Conservation (phyloP, 92 coral and sea anemone genomes). For the Epizoanthus scotinus region DNA sequence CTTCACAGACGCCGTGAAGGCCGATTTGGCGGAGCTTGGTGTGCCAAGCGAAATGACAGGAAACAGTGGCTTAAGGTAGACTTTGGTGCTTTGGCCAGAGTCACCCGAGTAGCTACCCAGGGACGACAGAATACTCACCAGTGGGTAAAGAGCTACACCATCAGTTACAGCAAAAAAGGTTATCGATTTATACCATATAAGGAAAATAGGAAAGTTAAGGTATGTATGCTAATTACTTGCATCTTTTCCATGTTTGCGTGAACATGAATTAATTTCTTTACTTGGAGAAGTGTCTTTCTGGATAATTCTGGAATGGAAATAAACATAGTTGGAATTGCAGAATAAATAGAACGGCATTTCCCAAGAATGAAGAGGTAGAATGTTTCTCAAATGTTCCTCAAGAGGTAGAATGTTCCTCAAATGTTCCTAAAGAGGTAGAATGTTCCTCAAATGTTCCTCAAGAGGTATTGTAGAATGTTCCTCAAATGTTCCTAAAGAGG, state of each 20-base stretch:
- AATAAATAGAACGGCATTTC: too few species aligned
- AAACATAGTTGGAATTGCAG: too few species aligned
- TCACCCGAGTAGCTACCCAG: constrained; percentile 27
- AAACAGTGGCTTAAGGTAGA: constrained; percentile 33
- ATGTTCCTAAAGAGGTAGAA: too few species aligned
- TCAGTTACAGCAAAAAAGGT: constrained; percentile 39
- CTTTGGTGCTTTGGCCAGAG: constrained; percentile 31
- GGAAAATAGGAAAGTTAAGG: constrained; percentile 24
- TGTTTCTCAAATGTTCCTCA: too few species aligned
- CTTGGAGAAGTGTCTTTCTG: not conserved
- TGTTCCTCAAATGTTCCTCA: too few species aligned
- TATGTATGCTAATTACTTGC: not conserved
- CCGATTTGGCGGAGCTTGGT: constrained; percentile 39
- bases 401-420: too few species aligned
- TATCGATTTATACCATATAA: constrained; percentile 4
- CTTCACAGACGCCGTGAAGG: constrained; percentile 29
- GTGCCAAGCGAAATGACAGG: constrained; percentile 23
- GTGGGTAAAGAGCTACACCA: constrained; percentile 34
- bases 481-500: too few species aligned
- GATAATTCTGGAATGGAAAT: too few species aligned
- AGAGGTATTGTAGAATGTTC: too few species aligned
- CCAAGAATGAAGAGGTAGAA: too few species aligned
- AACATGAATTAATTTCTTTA: not conserved
- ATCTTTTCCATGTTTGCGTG: not conserved
- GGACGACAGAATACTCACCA: constrained; percentile 35